These are phyloP conservation scores for Drosophila affinis DNA, from an alignment of 2,888 invertebrate genomes.

Conservation along the genomic window DNA sequence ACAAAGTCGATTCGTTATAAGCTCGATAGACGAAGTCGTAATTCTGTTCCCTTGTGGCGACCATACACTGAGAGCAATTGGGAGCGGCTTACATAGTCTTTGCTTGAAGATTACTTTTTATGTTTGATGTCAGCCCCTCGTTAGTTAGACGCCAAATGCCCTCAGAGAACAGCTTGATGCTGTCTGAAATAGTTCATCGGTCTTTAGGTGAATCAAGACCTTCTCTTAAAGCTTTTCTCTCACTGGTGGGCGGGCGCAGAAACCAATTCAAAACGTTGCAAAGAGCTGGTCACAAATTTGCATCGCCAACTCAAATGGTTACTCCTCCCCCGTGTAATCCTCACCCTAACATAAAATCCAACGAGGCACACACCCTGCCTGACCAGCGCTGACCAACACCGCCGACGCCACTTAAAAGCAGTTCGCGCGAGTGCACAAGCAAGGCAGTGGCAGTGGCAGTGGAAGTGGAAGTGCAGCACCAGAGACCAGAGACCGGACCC, in stretches of 20 bases:
- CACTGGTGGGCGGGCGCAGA: neutral
- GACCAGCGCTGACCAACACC: constrained; percentile 53
- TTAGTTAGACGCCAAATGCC: too few species aligned
- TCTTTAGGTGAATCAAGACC: too few species aligned
- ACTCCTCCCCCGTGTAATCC: neutral
- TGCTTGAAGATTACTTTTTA: neutral
- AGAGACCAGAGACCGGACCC: constrained; percentile 13
- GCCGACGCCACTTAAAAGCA: constrained; percentile 68
- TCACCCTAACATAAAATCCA: neutral
- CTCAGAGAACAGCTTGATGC: too few species aligned
- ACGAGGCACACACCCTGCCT: constrained; percentile 32
- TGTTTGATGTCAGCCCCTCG: too few species aligned
- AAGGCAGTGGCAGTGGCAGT: constrained; percentile 7
- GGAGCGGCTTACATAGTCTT: neutral
- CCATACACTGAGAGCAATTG: constrained; percentile 14
- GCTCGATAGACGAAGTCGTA: neutral
- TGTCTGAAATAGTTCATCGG: too few species aligned
- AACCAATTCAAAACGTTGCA: constrained; percentile 12
- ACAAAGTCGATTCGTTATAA: constrained; percentile 46
- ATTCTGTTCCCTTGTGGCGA: constrained; percentile 11
- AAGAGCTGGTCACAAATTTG: constrained; percentile 4
- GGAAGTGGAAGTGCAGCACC: constrained; percentile 11
- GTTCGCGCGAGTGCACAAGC: constrained; percentile 44
- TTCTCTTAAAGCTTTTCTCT: neutral
- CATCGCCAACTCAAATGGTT: neutral